Evolutionary conservation across 2,797 vertebrate genomes (phyloP), one percentile per base, ranked within the genome.

Genomic region (Etheostoma perlongum): DNA sequence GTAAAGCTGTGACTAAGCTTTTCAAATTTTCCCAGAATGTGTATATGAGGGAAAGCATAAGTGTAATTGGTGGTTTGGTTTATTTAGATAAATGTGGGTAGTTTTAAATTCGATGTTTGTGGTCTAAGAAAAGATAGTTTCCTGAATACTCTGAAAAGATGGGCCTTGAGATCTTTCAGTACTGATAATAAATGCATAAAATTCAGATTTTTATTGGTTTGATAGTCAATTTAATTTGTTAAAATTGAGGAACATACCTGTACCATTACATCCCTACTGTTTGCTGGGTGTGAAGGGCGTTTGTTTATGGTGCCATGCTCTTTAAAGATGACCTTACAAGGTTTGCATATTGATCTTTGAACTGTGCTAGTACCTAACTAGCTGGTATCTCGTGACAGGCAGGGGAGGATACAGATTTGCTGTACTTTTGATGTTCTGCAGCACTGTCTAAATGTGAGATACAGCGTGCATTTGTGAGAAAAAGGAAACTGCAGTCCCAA

Each of bases 351-450:
- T 86, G 89, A 82, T 89, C 93, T 94, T 95, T 94, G 93, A 94
- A 87, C 94, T 88, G 52, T 85, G 73, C 68, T 83, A 60, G 85
- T 87, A 88, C 90, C 80, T 79, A 82, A 82, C 87, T 89, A 88
- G 88, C 91, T 92, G 88, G 91, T 89, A 86, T 85, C 92, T 81
- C 65, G 87, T 95, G 94, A 94, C 93, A 82, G 59, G 61, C 91
- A 72, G 44, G 67, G 81, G 76, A 89, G 91, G 84, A 89, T 85
- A 72, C 78, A 86, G 85, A 89, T 89, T 67, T 91, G 87, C 92
- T 90, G 81, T 90, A 78, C 83, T 81, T 85, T 89, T 85, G 79
- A 88, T 85, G 87, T 92, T 91, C 74, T 83, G 74, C 82, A 48
- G 85, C 61, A 23, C 55, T 62, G 65, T 78, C 21, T 36, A 58